Conservation (phyloP, 2,113 vertebrate genomes). For the Ranitomeya imitator region DNA sequence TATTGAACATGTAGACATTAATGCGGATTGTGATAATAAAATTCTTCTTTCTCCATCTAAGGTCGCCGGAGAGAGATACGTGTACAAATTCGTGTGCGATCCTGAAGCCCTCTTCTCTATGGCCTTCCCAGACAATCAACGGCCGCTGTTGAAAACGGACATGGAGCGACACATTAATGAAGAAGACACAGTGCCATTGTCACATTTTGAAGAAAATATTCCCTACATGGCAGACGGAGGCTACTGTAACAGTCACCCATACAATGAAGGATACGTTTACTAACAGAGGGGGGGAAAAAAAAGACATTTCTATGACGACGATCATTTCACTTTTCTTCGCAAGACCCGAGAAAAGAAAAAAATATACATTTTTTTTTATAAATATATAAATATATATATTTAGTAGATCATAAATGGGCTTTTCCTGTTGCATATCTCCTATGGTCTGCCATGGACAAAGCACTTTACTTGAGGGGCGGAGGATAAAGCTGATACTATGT, state of each 20-base stretch:
- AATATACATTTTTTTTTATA: constrained; percentile 69
- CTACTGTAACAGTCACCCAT: constrained; percentile 94
- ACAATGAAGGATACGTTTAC: constrained; percentile 97
- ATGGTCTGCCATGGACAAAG: constrained; percentile 91
- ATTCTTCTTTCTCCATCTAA: constrained; percentile 47
- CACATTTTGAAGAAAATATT: constrained; percentile 96
- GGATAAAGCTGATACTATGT: constrained; percentile 72
- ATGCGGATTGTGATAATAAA: neutral
- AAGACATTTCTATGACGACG: constrained; percentile 62
- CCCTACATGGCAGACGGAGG: constrained; percentile 94
- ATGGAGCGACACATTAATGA: constrained; percentile 97
- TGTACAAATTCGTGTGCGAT: constrained; percentile 98
- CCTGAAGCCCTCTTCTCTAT: constrained; percentile 99
- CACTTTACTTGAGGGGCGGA: constrained; percentile 90
- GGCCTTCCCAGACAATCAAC: constrained; percentile 99
- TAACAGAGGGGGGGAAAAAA: constrained; percentile 69
- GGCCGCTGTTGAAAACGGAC: constrained; percentile 97
- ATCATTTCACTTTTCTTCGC: constrained; percentile 63
- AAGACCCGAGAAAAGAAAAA: constrained; percentile 72
- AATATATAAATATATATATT: constrained; percentile 58
- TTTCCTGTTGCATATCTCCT: constrained; percentile 84
- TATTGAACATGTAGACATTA: neutral
- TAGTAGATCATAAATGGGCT: constrained; percentile 76
- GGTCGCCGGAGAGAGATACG: constrained; percentile 99
- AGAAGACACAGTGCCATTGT: constrained; percentile 97